phyloP scores from a whole-genome alignment of 2,797 vertebrate genomes.

The Coreius guichenoti region DNA sequence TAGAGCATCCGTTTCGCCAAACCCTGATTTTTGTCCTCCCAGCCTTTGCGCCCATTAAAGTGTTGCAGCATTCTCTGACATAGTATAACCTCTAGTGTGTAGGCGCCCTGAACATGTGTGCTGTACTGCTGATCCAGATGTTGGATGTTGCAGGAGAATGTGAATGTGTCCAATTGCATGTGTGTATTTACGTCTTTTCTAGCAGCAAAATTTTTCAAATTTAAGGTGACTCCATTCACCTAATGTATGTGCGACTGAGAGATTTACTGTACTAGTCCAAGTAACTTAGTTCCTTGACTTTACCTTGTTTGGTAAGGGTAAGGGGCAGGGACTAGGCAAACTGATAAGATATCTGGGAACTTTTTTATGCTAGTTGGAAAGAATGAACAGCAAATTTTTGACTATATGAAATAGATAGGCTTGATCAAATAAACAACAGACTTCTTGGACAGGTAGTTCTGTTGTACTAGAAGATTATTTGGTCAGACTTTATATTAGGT shows the following conservation, averaged over 20 bases:
- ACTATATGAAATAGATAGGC: neutral
- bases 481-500: conserved; percentile 13
- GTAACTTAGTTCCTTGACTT: neutral
- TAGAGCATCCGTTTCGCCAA: neutral
- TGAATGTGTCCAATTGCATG: conserved; percentile 10
- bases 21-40: neutral
- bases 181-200: conserved; percentile 31
- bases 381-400: neutral
- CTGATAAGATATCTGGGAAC: neutral
- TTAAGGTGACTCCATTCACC: conserved; percentile 12
- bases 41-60: neutral
- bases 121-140: conserved; percentile 32
- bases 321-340: neutral
- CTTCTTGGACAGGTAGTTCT: neutral
- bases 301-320: neutral
- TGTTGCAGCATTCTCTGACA: neutral
- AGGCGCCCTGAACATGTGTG: neutral
- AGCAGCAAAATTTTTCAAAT: conserved; percentile 14
- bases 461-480: conserved; percentile 4
- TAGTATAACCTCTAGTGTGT: conserved; percentile 34
- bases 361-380: conserved; percentile 4
- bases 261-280: conserved; percentile 25
- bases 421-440: conserved; percentile 25
- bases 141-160: conserved; percentile 30
- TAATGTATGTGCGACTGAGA: neutral